Evolutionary conservation across 2,888 invertebrate genomes (phyloP), one percentile per base, ranked within the genome.

Genomic region (Cataglyphis cursor): DNA sequence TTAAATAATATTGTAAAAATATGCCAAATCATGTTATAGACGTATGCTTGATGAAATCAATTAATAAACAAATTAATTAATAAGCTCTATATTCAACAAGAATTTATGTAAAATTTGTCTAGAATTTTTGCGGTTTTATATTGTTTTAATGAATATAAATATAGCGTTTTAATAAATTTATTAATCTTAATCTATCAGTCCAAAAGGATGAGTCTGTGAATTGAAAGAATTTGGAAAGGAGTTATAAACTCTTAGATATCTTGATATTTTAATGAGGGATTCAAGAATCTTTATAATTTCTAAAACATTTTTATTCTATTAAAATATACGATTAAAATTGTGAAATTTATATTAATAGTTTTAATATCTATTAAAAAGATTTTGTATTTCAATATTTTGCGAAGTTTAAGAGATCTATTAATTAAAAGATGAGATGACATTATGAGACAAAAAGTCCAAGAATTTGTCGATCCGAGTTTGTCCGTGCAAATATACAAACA

Each of bases 401-500:
- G 0, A 15, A 15, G 2, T 6, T 59, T 24, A 28, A 0, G 15
- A 48, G 18, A 38, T 38, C 6, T 38, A 38, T 68, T 68, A 48
- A n/a, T 64, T 64, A 10, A 66, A 66, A 44, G 15, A 38, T 21
- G 12, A 41, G 3, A 35, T 35, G 38, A 41, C 24, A 64, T 76
- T 41, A 3, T 12, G 35, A 3, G 6, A 8, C 38, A n/a, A 54
- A 18, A 51, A 65, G 12, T 76, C n/a, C 38, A 41, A 65, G 54
- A 54, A 21, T 65, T 54, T 41, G 15, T 54, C 28, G 24, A 54
- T 76, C 54, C 76, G 54, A 76, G 76, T 76, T 41, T 54, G 18
- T 76, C 8, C 8, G 21, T 74, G 74, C 41, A 10, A 51, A 21
- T 18, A 64, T 48, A 64, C n/a, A 65, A 41, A 41, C n/a, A 65